phyloP scores from a whole-genome alignment of 1,140 invertebrate species.

The Aphaenogaster ashmeadi region DNA sequence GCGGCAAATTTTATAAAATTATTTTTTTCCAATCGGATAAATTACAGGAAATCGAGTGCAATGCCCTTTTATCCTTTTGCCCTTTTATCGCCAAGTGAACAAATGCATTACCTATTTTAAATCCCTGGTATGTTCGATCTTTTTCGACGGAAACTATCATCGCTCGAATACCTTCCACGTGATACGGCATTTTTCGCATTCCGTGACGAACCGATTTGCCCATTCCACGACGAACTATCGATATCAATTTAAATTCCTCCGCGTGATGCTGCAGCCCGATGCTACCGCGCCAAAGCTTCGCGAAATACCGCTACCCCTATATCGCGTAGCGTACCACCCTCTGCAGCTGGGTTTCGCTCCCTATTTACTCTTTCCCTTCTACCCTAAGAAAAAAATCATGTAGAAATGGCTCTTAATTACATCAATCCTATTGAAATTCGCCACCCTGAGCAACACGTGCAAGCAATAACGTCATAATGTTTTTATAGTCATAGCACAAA shows the following conservation, averaged over 20 bases:
- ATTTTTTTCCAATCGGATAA: neutral
- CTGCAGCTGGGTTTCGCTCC: conserved; percentile 65
- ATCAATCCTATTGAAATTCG: conserved; percentile 86
- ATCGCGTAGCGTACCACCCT: conserved; percentile 50
- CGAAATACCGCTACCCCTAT: conserved; percentile 59
- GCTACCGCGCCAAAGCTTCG: conserved; percentile 47
- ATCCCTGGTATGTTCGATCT: conserved; percentile 1
- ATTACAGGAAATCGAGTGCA: neutral
- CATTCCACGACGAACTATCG: conserved; percentile 72
- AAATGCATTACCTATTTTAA: conserved; percentile 7
- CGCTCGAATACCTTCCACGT: conserved; percentile 12
- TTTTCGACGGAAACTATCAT: conserved; percentile 6
- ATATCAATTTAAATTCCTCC: conserved; percentile 82
- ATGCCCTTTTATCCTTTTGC: neutral
- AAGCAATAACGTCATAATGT: conserved; percentile 76
- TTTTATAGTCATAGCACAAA: conserved; percentile 59
- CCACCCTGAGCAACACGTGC: conserved; percentile 79
- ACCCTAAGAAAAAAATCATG: conserved; percentile 83
- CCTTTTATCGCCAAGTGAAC: neutral
- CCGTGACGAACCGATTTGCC: conserved; percentile 73
- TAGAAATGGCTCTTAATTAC: conserved; percentile 88
- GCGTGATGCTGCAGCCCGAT: conserved; percentile 49
- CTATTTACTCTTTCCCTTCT: conserved; percentile 82
- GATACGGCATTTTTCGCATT: conserved; percentile 61
- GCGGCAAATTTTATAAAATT: neutral